phyloP scores from a whole-genome alignment of 2,888 invertebrate species.

The Cerastis rubricosa region DNA sequence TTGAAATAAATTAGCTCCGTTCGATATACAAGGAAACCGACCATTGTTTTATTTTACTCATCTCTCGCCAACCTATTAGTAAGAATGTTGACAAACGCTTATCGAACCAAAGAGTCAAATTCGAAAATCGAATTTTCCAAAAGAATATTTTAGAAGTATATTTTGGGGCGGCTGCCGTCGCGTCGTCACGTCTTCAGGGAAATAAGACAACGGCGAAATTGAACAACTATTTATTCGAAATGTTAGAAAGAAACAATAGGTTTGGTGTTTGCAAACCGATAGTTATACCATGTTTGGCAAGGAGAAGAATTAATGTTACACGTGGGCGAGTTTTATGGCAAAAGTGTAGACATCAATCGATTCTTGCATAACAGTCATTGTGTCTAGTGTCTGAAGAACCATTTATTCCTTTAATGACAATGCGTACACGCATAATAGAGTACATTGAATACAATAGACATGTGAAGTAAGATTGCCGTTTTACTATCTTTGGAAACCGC shows the following conservation, averaged over 20 bases:
- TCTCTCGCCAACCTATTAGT: slow-evolving; percentile 1
- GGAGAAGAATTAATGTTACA: slow-evolving; percentile 2
- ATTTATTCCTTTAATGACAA: slow-evolving; percentile 54
- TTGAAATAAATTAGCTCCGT: background rate
- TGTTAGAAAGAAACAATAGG: slow-evolving; percentile 36
- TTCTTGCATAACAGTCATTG: slow-evolving; percentile 53
- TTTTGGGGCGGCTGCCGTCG: slow-evolving; percentile 17
- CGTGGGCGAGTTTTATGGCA: slow-evolving; percentile 27
- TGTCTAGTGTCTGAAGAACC: slow-evolving; percentile 38
- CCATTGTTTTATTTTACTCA: slow-evolving; percentile 21
- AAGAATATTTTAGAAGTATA: slow-evolving; percentile 18
- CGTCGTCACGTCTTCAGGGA: slow-evolving; percentile 43
- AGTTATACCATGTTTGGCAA: slow-evolving; percentile 11
- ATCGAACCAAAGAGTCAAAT: slow-evolving; percentile 32
- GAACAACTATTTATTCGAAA: slow-evolving; percentile 50
- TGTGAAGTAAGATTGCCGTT: slow-evolving; percentile 57
- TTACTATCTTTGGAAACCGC: slow-evolving; percentile 53
- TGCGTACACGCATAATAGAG: slow-evolving; percentile 50
- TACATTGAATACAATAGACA: slow-evolving; percentile 54
- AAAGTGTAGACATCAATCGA: slow-evolving; percentile 27
- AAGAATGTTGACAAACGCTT: slow-evolving; percentile 24
- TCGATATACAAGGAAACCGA: slow-evolving; percentile 5
- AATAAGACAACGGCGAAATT: slow-evolving; percentile 58
- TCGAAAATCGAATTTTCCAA: slow-evolving; percentile 21
- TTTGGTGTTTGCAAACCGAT: slow-evolving; percentile 33